Evolutionary conservation across 1,140 invertebrate species (phyloP), one percentile per base, ranked within the genome.

Genomic region (Apis laboriosa): DNA sequence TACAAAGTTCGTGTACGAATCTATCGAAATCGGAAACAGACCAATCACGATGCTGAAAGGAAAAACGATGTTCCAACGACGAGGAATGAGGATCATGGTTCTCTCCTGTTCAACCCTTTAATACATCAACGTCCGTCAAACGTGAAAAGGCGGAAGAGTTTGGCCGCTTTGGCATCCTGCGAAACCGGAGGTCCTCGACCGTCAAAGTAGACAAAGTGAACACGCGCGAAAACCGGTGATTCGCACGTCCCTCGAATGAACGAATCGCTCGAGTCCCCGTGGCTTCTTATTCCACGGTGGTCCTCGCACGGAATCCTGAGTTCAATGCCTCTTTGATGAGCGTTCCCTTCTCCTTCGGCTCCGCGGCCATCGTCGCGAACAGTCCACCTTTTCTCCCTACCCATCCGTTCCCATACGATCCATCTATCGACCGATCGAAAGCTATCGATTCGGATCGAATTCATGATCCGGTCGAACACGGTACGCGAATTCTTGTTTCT

Each of bases 251-350:
- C 49, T 58, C 73, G 74, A 86, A 87, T 87, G 61, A 67, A 77
- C 73, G 82, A 87, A 85, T 84, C 71, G 80, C 61, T 53, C 72
- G 34, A 73, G 56, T 66, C 68, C 24, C 55, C 19, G 34, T 43
- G 60, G 78, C 78, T 87, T 83, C 77, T 89, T 87, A 89, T 89
- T 89, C 83, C 78, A 85, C 78, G 83, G 75, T 80, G 80, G 85
- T 87, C 88, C 87, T 85, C 86, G 82, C 79, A 79, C 84, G 90
- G 88, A 89, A 90, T 88, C 84, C 68, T 53, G 89, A 66, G 89
- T 89, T 91, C 90, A 91, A 91, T 86, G 90, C 82, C 89, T 91
- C 80, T 72, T 86, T 90, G 84, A 86, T 87, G 89, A 90, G 89
- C 80, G 63, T 84, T 84, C 85, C 83, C 80, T 86, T 83, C 86